These are phyloP conservation scores for Smutsia gigantea DNA, from an alignment of 2,797 vertebrate species.

Conservation along the genomic window DNA sequence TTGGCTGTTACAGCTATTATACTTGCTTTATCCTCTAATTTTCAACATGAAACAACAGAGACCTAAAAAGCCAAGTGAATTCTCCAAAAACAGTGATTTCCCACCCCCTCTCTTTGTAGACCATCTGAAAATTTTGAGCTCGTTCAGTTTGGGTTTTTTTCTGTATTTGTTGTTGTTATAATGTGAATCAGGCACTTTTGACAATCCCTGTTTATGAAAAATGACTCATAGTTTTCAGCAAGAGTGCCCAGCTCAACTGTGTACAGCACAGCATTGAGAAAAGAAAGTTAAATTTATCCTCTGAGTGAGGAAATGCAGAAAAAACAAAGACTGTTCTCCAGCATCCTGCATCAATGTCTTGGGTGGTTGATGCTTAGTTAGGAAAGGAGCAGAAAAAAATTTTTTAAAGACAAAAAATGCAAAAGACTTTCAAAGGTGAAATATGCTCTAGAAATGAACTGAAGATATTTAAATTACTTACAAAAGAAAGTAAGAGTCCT, in stretches of 20 bases:
- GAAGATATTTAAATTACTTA: conserved; percentile 4
- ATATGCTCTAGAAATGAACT: background rate
- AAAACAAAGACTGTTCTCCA: background rate
- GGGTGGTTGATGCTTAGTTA: background rate
- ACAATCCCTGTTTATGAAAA: conserved; percentile 76
- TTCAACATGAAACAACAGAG: background rate
- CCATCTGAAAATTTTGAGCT: conserved; percentile 51
- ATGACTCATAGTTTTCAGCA: conserved; percentile 74
- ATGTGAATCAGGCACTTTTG: conserved; percentile 67
- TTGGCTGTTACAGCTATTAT: background rate
- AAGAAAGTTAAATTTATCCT: conserved; percentile 69
- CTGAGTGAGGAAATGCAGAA: conserved; percentile 51
- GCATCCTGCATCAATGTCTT: background rate
- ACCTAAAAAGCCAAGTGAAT: background rate
- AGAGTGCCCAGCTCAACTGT: conserved; percentile 62
- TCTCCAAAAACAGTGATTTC: background rate
- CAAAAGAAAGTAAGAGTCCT: background rate
- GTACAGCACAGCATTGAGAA: conserved; percentile 40
- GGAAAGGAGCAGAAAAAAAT: background rate
- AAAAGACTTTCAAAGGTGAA: background rate
- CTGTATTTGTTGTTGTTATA: conserved; percentile 61
- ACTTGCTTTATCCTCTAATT: background rate
- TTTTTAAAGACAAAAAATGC: background rate
- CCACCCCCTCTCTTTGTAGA: background rate
- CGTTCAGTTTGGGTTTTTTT: conserved; percentile 52